phyloP scores from a whole-genome alignment of 2,113 vertebrate genomes.

The Sphaerodactylus townsendi region DNA sequence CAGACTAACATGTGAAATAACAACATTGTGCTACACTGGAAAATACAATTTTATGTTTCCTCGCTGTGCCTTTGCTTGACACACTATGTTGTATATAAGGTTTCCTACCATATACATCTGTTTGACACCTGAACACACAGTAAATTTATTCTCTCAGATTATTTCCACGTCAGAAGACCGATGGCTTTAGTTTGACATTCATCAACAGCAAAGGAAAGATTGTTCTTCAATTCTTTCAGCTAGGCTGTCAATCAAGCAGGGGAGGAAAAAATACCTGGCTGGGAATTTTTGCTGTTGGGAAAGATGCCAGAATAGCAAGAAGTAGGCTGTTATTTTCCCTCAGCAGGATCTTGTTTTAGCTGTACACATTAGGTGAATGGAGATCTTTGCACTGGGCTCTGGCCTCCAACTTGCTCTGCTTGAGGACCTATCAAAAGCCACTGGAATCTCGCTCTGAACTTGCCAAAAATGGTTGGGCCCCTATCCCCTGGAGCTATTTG shows the following conservation, averaged over 20 bases:
- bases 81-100: not conserved
- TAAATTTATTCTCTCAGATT: conserved; percentile 26
- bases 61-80: not conserved
- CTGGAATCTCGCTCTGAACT: no score
- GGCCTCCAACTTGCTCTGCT: no score
- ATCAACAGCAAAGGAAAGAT: not conserved
- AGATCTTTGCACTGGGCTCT: not conserved
- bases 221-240: not conserved
- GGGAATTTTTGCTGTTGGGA: not conserved
- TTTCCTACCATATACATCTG: not conserved
- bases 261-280: not conserved
- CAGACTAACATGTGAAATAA: not conserved
- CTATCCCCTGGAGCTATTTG: no score
- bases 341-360: not conserved
- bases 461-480: no score
- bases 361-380: not conserved
- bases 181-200: not conserved
- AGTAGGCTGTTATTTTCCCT: not conserved
- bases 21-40: not conserved
- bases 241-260: not conserved
- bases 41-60: not conserved
- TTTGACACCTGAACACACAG: not conserved
- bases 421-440: no score
- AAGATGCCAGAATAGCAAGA: no score
- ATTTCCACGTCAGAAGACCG: not conserved